Conservation (phyloP, 2,113 vertebrate genomes). For the Cervus canadensis region DNA sequence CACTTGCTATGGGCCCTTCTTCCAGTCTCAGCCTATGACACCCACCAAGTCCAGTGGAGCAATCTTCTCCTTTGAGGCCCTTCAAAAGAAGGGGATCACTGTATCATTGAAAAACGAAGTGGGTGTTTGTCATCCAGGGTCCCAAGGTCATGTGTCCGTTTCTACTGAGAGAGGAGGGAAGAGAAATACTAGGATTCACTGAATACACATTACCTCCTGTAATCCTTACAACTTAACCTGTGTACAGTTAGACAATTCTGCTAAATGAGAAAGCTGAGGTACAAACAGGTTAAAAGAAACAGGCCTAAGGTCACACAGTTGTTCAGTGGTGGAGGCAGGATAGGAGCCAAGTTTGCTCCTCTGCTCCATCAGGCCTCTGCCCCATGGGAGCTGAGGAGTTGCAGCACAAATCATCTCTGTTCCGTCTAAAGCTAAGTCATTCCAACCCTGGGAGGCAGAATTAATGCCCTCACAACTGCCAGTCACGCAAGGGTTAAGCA, state of each 20-base stretch:
- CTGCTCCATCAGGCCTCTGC: neutral
- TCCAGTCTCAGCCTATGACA: neutral
- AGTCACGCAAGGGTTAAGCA: neutral
- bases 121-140: neutral
- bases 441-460: neutral
- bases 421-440: neutral
- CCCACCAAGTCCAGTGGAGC: neutral
- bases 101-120: neutral
- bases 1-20: neutral
- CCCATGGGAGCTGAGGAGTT: neutral
- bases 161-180: neutral
- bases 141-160: neutral
- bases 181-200: neutral
- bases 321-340: neutral
- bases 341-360: neutral
- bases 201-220: neutral
- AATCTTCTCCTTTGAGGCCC: neutral
- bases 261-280: neutral
- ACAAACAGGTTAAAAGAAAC: neutral
- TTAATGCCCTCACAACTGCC: neutral
- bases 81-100: neutral
- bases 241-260: neutral
- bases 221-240: neutral
- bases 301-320: neutral
- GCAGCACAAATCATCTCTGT: neutral